Base-by-base conservation (phyloP, 2,888 invertebrate genomes). In the Oxytorus armatus region DNA sequence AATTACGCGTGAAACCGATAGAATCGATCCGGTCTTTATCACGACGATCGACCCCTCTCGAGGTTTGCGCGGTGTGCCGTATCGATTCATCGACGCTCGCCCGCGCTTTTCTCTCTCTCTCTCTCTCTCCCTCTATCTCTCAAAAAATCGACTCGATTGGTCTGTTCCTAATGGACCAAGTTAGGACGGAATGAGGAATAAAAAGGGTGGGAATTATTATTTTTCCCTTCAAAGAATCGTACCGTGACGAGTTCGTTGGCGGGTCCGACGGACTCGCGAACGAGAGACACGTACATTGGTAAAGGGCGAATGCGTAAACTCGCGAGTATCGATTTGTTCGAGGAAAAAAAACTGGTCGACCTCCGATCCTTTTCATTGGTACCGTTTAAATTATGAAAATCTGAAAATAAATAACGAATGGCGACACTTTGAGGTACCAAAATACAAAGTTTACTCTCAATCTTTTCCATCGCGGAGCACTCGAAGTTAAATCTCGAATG, bases 1-100 rank as follows among this genome's bases (percentile, higher is more conserved):
- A 91, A 91, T 91, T 91, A 90, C 90, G 90, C 87, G 89, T 84
- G 86, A 90, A 91, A 90, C 86, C 90, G 91, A 91, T 91, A 91
- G 82, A 87, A 90, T 89, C 89, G 86, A 88, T 87, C 84, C 82
- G 77, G 68, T 66, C 82, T 84, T 86, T 91, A 91, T 91, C 91
- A 85, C 81, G 51, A 63, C 79, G 87, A 91, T 90, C 91, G 68
- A 87, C 88, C 90, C 89, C 87, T 86, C 87, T 86, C 86, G 86
- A 85, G 84, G 82, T 81, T 83, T 53, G 78, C 70, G 83, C 81
- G 84, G 84, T 88, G 89, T 91, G 91, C 90, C 88, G 82, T 91
- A 91, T 91, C 91, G 86, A 89, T 85, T 84, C 85, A 91, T 91
- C 91, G 86, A 82, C 75, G 44, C 53, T 80, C 70, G 75, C 80